Conservation (phyloP, 2,888 invertebrate genomes). For the Ischnus inquisitorius region DNA sequence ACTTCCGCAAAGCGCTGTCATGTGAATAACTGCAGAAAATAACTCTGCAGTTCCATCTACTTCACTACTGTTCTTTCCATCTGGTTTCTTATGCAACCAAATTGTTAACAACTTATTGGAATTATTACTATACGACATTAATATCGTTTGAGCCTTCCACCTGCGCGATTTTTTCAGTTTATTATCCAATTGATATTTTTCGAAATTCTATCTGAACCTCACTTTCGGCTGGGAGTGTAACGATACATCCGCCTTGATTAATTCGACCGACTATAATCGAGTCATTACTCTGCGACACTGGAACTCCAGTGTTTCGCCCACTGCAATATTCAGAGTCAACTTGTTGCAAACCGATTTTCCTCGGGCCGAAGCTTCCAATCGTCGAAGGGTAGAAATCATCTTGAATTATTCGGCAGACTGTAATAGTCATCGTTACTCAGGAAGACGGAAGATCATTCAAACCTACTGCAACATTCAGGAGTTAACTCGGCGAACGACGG, state of each 20-base stretch:
- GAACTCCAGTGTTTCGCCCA: background rate
- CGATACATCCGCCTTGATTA: background rate
- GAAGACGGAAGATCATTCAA: background rate
- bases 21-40: slow-evolving; percentile 26
- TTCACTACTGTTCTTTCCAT: background rate
- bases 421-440: too few relatives aligned
- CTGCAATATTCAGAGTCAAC: too few relatives aligned
- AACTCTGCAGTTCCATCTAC: slow-evolving; percentile 30
- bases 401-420: too few relatives aligned
- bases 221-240: too few relatives aligned
- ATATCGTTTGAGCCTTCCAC: too few relatives aligned
- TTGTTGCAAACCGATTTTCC: too few relatives aligned
- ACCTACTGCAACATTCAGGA: background rate
- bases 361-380: too few relatives aligned
- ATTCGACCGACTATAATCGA: background rate
- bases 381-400: too few relatives aligned
- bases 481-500: background rate
- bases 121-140: background rate
- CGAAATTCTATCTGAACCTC: too few relatives aligned
- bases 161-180: too few relatives aligned
- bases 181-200: background rate
- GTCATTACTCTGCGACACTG: background rate
- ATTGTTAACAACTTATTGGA: too few relatives aligned
- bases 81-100: too few relatives aligned
- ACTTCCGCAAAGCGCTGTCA: slow-evolving; percentile 54